These are phyloP conservation scores for Saturnia japonica DNA, from an alignment of 2,888 invertebrate genomes.

Conservation along the genomic window DNA sequence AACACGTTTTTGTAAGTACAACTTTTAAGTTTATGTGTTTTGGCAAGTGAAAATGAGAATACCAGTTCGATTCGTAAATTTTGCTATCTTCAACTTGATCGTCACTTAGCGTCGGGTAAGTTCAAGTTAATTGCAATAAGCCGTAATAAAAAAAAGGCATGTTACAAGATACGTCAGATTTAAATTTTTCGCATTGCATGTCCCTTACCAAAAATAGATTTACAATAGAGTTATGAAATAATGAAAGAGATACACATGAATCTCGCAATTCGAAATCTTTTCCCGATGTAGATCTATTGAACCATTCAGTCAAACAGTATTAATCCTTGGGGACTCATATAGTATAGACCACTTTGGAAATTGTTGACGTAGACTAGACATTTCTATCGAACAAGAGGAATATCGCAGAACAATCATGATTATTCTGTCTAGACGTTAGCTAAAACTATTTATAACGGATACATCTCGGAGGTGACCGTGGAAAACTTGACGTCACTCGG, in stretches of 20 bases:
- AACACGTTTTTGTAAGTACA: too few relatives aligned
- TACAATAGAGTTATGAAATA: not conserved
- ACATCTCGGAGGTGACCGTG: not conserved
- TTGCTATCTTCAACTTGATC: too few relatives aligned
- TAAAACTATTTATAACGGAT: conserved; percentile 7
- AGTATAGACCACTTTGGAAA: not conserved
- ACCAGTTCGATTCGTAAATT: too few relatives aligned
- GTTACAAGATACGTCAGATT: too few relatives aligned
- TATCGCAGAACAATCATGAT: not conserved
- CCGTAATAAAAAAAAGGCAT: too few relatives aligned
- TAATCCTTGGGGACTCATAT: not conserved
- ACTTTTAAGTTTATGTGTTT: too few relatives aligned
- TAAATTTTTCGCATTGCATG: too few relatives aligned
- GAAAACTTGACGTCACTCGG: conserved; percentile 4
- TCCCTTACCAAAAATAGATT: not conserved
- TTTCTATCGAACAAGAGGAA: not conserved
- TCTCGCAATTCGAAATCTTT: not conserved
- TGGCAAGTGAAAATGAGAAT: too few relatives aligned
- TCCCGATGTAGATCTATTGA: not conserved
- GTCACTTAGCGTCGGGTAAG: too few relatives aligned
- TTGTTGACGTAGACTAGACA: not conserved
- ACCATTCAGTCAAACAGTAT: not conserved
- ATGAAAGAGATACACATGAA: not conserved
- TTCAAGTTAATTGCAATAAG: too few relatives aligned
- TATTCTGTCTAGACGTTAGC: conserved; percentile 14